These are phyloP conservation scores for Benitochromis conjunctus DNA, from an alignment of 2,113 vertebrate species.

Conservation along the genomic window DNA sequence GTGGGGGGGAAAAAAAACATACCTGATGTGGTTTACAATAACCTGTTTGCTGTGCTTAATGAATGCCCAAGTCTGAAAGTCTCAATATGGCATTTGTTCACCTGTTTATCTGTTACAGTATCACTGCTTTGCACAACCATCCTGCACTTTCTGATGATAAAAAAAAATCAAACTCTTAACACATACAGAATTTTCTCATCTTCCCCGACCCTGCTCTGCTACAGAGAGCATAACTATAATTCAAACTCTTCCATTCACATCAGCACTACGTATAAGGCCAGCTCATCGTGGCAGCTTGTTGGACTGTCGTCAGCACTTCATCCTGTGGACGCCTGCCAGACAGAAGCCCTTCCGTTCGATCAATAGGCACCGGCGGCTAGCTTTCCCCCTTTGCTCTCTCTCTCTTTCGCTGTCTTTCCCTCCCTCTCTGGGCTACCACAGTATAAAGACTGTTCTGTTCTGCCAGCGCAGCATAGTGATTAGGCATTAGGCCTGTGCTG, in stretches of 20 bases:
- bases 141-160: not conserved
- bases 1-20: not conserved
- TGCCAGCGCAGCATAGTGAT: constrained; percentile 65
- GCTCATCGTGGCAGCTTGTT: constrained; percentile 60
- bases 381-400: constrained; percentile 49
- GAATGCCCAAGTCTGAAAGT: not conserved
- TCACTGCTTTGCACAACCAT: not conserved
- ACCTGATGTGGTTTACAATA: not conserved
- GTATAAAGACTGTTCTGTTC: constrained; percentile 61
- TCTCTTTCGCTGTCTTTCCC: not conserved
- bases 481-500: constrained; percentile 63
- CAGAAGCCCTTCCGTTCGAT: constrained; percentile 45
- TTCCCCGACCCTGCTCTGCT: constrained; percentile 1
- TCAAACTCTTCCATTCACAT: constrained; percentile 44
- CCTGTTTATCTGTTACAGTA: not conserved
- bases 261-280: constrained; percentile 30
- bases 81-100: not conserved
- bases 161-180: not conserved
- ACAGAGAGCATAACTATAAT: constrained; percentile 24
- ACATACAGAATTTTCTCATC: constrained; percentile 8
- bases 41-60: not conserved
- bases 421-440: constrained; percentile 24
- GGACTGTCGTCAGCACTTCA: constrained; percentile 69
- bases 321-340: constrained; percentile 64
- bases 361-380: constrained; percentile 67